Percentiles rank a stretch among this genome's conserved stretches.
These are phyloP conservation scores for Calyptommatus sinebrachiatus DNA, from an alignment of 2,113 vertebrate species.

Conservation along the genomic window DNA sequence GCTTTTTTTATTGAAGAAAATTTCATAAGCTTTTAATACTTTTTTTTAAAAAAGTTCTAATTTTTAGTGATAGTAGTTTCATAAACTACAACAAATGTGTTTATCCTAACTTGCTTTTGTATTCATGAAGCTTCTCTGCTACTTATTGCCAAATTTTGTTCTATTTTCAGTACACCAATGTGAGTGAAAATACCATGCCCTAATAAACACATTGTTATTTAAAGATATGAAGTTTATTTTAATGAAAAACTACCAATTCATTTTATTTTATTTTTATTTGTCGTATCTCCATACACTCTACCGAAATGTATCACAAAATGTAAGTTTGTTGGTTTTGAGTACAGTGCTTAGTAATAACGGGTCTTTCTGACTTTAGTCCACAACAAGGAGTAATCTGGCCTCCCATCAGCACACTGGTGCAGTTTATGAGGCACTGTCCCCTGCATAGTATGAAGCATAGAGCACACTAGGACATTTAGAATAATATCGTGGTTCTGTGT, in stretches of 20 bases:
- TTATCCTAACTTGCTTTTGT: neutral
- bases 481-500: too few species aligned
- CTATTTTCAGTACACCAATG: neutral
- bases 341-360: too few species aligned
- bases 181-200: neutral
- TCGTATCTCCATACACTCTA: too few species aligned
- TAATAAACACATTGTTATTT: neutral
- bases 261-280: neutral
- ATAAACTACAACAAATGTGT: neutral
- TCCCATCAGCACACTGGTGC: too few species aligned
- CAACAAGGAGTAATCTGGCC: too few species aligned
- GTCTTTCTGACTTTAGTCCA: too few species aligned
- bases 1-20: constrained; percentile 20
- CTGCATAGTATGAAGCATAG: too few species aligned
- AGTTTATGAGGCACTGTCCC: too few species aligned
- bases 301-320: too few species aligned
- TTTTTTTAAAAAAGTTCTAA: neutral
- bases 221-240: neutral
- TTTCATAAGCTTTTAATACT: constrained; percentile 44
- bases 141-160: neutral
- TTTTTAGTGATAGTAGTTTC: neutral
- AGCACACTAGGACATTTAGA: too few species aligned
- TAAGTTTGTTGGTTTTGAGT: too few species aligned
- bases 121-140: neutral
- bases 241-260: neutral